Percentiles rank a stretch among this genome's conserved stretches.
These are phyloP conservation scores for Leucozona laternaria DNA, from an alignment of 2,888 invertebrate genomes.

Conservation along the genomic window DNA sequence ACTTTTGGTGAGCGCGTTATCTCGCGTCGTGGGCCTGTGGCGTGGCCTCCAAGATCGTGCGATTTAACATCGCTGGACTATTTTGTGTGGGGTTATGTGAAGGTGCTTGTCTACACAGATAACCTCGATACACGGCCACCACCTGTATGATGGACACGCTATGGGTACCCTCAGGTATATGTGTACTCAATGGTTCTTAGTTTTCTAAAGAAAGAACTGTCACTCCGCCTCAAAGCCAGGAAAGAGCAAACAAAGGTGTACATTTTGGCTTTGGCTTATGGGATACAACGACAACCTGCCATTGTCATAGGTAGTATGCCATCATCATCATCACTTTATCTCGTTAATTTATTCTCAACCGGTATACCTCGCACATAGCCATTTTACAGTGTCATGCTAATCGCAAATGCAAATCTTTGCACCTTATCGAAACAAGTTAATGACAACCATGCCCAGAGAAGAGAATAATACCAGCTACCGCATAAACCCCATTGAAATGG, in stretches of 20 bases:
- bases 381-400: conserved; percentile 67
- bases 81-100: no score
- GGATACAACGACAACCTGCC: not conserved
- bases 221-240: not conserved
- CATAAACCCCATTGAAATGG: conserved; percentile 49
- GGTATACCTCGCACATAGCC: conserved; percentile 53
- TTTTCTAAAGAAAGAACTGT: not conserved
- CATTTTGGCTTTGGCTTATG: not conserved
- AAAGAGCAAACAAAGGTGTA: not conserved
- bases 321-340: conserved; percentile 35
- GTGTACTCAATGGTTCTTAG: not conserved
- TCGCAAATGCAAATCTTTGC: conserved; percentile 73
- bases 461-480: conserved; percentile 49
- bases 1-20: no score
- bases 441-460: conserved; percentile 57
- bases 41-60: no score
- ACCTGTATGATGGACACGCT: no score
- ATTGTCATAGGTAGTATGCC: not conserved
- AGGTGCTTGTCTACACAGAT: no score
- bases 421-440: conserved; percentile 72
- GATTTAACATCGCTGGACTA: no score
- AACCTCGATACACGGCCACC: no score
- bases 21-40: no score
- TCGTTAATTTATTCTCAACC: conserved; percentile 67
- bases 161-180: not conserved